phyloP scores from a whole-genome alignment of 1,140 invertebrate species.

The Forficula auricularia region DNA sequence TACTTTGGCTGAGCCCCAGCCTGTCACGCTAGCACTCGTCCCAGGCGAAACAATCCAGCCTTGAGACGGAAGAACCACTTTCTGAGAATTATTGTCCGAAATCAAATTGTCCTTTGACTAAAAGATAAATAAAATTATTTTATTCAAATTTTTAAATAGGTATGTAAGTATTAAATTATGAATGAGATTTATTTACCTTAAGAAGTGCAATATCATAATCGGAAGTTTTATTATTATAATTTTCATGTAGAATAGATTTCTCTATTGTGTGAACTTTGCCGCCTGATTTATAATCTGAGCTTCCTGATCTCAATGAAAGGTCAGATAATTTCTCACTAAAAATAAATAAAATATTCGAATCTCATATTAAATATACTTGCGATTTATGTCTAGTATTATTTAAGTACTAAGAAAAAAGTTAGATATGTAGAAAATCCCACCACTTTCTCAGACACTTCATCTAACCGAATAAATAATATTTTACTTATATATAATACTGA shows the following conservation, averaged over 20 bases:
- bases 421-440: no score
- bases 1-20: conserved; percentile 34
- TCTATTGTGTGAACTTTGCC: conserved; percentile 13
- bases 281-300: conserved; percentile 13
- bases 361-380: no score
- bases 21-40: conserved; percentile 27
- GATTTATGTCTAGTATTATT: no score
- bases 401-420: no score
- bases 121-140: no score
- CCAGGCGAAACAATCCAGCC: conserved; percentile 18
- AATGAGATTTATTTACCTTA: no score
- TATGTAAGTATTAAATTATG: no score
- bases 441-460: no score
- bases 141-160: no score
- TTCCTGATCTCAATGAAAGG: conserved; percentile 14
- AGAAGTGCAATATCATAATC: conserved; percentile 21
- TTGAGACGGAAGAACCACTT: conserved; percentile 17
- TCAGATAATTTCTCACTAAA: background rate
- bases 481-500: no score
- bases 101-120: conserved; percentile 17
- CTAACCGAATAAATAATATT: no score
- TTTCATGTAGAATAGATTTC: conserved; percentile 4
- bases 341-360: no score
- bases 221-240: conserved; percentile 11
- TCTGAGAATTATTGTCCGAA: conserved; percentile 13